Evolutionary conservation across 1,140 invertebrate genomes (phyloP).

Genomic region (Mamestra configurata): DNA sequence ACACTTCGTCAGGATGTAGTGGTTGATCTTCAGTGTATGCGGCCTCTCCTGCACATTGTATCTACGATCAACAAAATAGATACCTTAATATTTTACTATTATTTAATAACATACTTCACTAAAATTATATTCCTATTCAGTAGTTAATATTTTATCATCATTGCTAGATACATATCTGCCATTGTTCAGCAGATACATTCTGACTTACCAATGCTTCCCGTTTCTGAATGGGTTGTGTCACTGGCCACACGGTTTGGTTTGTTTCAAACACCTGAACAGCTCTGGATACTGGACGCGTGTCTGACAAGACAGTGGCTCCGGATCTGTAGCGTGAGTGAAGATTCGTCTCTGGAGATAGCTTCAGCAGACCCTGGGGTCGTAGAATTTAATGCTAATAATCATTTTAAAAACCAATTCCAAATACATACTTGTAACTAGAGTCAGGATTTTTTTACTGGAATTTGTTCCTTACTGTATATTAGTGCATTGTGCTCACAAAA

Average conservation of each 20-base stretch:
- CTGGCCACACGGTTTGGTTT: constrained; percentile 89
- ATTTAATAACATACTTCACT: no score
- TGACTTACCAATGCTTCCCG: constrained; percentile 88
- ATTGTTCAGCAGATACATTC: no score
- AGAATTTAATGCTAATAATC: neutral
- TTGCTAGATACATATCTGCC: no score
- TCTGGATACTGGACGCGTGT: constrained; percentile 88
- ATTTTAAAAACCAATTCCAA: no score
- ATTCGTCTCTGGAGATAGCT: constrained; percentile 57
- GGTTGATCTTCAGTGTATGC: constrained; percentile 90
- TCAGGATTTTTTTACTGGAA: no score
- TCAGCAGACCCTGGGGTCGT: constrained; percentile 58
- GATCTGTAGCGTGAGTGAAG: constrained; percentile 53
- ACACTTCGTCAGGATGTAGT: constrained; percentile 87
- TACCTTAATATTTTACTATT: no score
- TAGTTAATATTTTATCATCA: neutral
- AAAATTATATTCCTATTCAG: no score
- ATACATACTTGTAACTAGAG: no score
- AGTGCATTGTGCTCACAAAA: no score
- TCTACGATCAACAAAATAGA: constrained; percentile 55
- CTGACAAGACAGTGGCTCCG: constrained; percentile 74
- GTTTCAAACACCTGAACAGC: constrained; percentile 90
- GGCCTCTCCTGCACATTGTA: constrained; percentile 90
- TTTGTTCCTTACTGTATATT: no score
- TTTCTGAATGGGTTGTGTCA: constrained; percentile 90